Evolutionary conservation across 2,888 invertebrate genomes (phyloP).

Genomic region (Gastracanthus pulcherrimus): DNA sequence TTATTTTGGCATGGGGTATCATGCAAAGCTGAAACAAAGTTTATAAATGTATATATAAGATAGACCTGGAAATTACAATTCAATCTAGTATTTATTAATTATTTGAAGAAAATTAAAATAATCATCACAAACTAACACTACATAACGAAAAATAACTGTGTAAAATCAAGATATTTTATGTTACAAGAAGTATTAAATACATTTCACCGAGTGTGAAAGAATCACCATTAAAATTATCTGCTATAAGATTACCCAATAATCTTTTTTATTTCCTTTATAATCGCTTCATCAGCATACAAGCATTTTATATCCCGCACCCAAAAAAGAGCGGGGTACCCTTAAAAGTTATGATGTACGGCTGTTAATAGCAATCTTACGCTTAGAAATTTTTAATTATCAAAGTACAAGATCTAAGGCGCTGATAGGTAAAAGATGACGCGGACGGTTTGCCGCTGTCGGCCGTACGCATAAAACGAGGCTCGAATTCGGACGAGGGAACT

Average conservation of each 20-base stretch:
- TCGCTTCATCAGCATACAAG: constrained; percentile 10
- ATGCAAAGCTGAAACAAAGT: too few species aligned
- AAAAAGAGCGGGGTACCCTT: not conserved
- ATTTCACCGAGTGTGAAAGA: not conserved
- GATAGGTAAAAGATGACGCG: constrained; percentile 45
- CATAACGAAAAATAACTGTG: not conserved
- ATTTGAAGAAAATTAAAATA: not conserved
- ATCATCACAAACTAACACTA: not conserved
- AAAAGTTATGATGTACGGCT: constrained; percentile 36
- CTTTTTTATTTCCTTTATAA: not conserved
- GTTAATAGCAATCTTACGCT: constrained; percentile 36
- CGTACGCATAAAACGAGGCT: not conserved
- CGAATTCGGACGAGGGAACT: not conserved
- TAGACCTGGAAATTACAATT: too few species aligned
- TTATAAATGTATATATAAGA: too few species aligned
- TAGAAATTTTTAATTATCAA: constrained; percentile 49
- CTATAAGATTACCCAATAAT: not conserved
- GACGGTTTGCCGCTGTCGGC: not conserved
- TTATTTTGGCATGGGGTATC: too few species aligned
- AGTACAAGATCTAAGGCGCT: constrained; percentile 34
- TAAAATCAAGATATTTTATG: not conserved
- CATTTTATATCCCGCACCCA: not conserved
- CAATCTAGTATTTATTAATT: too few species aligned
- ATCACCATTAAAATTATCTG: too few species aligned
- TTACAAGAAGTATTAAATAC: too few species aligned